Percentiles rank a stretch among this genome's conserved stretches.
Evolutionary conservation across 2,113 vertebrate species (phyloP).

Genomic region (Aspidoscelis tigris): DNA sequence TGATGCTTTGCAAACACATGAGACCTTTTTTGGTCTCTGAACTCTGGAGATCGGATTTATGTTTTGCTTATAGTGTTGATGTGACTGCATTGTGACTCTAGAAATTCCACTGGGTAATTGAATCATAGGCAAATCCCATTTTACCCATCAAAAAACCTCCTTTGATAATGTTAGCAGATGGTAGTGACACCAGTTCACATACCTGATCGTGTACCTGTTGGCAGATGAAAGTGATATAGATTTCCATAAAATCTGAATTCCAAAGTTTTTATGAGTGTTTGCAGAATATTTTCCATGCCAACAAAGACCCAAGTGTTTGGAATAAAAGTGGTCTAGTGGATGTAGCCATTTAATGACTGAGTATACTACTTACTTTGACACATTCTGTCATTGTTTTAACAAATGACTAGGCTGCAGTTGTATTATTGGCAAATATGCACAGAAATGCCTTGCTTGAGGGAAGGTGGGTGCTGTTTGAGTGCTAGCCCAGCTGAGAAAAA

Average conservation of each 20-base stretch:
- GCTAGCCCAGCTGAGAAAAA: no score
- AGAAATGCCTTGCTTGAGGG: neutral
- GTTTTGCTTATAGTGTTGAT: neutral
- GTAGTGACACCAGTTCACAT: neutral
- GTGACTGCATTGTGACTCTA: neutral
- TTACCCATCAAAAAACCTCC: accelerated
- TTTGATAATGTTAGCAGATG: neutral
- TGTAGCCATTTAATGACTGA: neutral
- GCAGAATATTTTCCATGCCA: neutral
- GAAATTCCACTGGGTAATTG: conserved; percentile 44
- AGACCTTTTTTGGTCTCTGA: neutral
- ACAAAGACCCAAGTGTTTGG: neutral
- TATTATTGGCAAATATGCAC: neutral
- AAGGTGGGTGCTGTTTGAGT: no score
- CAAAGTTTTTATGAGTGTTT: neutral
- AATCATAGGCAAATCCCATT: neutral
- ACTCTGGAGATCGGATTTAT: accelerated
- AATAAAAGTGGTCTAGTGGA: neutral
- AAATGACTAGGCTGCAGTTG: neutral
- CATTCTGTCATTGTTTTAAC: neutral
- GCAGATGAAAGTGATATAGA: neutral
- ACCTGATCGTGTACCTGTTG: neutral
- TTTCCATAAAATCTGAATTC: neutral
- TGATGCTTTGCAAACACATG: neutral
- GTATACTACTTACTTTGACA: neutral